Percentiles rank a stretch among this genome's conserved stretches.
Evolutionary conservation across 2,113 vertebrate species (phyloP).

Genomic region (Xenopus borealis): DNA sequence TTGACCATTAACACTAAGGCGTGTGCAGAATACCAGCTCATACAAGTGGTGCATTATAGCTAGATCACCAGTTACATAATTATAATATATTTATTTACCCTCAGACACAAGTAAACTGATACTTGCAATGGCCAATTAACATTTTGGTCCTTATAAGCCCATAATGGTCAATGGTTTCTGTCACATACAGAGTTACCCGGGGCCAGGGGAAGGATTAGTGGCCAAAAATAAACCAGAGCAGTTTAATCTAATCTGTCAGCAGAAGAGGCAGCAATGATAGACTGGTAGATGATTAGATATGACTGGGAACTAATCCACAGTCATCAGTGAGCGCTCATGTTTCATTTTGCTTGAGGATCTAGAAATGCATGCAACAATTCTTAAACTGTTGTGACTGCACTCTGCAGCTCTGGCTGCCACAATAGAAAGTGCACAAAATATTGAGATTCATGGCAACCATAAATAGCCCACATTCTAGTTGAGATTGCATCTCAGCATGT

Average conservation of each 20-base stretch:
- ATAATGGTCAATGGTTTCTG: background rate
- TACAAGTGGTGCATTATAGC: slow-evolving; percentile 22
- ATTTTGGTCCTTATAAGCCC: slow-evolving; percentile 27
- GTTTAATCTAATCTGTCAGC: background rate
- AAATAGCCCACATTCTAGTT: background rate
- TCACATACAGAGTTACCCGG: background rate
- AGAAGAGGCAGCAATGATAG: background rate
- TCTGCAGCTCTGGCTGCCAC: background rate
- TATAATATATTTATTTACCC: slow-evolving; percentile 18
- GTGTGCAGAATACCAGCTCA: slow-evolving; percentile 26
- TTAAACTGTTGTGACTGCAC: background rate
- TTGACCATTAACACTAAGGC: slow-evolving; percentile 15
- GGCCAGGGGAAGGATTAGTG: background rate
- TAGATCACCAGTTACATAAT: slow-evolving; percentile 24
- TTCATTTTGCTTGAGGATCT: background rate
- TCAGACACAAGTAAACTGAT: slow-evolving; percentile 2
- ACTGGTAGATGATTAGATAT: too few relatives aligned
- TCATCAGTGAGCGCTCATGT: too few relatives aligned
- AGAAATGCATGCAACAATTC: background rate
- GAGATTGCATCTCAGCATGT: slow-evolving; percentile 49
- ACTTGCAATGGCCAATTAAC: slow-evolving; percentile 1
- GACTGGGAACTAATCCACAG: background rate
- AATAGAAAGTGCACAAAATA: slow-evolving; percentile 11
- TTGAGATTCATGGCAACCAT: background rate
- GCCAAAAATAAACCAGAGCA: background rate